Conservation (phyloP, 2,113 vertebrate genomes). For the Crypturellus undulatus region DNA sequence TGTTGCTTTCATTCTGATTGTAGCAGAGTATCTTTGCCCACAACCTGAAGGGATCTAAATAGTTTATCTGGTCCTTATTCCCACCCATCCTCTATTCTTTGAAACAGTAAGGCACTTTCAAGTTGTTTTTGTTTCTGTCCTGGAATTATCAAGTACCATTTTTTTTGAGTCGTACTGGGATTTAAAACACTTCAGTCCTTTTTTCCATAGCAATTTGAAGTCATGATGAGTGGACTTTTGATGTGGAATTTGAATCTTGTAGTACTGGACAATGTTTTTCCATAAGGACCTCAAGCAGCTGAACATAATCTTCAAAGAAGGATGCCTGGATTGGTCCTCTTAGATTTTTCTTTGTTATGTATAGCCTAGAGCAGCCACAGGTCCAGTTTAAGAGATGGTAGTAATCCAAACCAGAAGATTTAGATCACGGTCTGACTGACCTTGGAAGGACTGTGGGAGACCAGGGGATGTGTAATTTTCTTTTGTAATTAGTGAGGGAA, state of each 20-base stretch:
- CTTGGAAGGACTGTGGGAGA: neutral
- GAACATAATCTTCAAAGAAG: neutral
- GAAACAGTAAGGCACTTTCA: neutral
- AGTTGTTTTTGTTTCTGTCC: neutral
- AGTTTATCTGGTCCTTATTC: neutral
- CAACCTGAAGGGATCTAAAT: neutral
- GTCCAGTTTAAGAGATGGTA: neutral
- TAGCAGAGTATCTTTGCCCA: neutral
- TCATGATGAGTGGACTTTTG: neutral
- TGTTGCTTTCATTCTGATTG: conserved; percentile 27
- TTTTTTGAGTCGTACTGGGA: neutral
- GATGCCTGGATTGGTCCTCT: neutral
- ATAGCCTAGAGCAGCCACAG: neutral
- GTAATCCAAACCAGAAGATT: neutral
- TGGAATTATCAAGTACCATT: neutral
- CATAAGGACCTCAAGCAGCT: neutral
- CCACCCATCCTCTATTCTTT: neutral
- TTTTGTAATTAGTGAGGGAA: neutral
- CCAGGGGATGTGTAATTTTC: neutral
- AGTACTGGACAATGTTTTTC: neutral
- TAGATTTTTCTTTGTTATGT: neutral
- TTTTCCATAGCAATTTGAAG: neutral
- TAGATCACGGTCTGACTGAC: neutral
- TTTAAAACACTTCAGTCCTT: neutral
- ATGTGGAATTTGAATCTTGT: neutral